phyloP scores from a whole-genome alignment of 2,113 vertebrate species.

The Prunella himalayana region DNA sequence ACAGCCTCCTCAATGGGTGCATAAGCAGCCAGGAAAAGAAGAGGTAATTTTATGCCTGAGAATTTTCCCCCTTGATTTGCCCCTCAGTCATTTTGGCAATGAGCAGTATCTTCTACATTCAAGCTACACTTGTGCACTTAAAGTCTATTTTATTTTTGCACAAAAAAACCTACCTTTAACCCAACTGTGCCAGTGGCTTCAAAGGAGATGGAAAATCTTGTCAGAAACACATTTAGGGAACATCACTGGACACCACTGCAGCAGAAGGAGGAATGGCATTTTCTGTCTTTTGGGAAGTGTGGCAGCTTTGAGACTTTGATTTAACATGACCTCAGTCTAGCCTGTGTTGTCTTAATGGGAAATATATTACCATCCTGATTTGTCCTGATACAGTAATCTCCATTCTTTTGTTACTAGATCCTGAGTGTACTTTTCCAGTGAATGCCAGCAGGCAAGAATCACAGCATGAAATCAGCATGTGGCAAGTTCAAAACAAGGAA shows the following conservation, averaged over 20 bases:
- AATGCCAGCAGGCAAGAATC: conserved; percentile 24
- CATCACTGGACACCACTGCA: not conserved
- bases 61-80: not conserved
- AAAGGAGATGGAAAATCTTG: not conserved
- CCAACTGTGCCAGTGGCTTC: not conserved
- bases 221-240: not conserved
- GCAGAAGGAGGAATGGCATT: not conserved
- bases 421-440: not conserved
- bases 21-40: not conserved
- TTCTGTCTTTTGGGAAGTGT: not conserved
- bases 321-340: not conserved
- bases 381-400: not conserved
- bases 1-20: not conserved
- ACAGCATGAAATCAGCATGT: conserved; percentile 2
- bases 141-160: not conserved
- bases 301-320: not conserved
- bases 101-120: not conserved
- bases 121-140: not conserved
- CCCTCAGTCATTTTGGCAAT: not conserved
- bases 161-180: not conserved
- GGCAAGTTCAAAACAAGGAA: not conserved
- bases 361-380: conserved; percentile 15
- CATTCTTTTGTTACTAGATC: not conserved
- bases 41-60: not conserved
- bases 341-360: not conserved